Evolutionary conservation across 2,113 vertebrate genomes (phyloP), one percentile per base, ranked within the genome.

Genomic region (Tetraodon nigroviridis): DNA sequence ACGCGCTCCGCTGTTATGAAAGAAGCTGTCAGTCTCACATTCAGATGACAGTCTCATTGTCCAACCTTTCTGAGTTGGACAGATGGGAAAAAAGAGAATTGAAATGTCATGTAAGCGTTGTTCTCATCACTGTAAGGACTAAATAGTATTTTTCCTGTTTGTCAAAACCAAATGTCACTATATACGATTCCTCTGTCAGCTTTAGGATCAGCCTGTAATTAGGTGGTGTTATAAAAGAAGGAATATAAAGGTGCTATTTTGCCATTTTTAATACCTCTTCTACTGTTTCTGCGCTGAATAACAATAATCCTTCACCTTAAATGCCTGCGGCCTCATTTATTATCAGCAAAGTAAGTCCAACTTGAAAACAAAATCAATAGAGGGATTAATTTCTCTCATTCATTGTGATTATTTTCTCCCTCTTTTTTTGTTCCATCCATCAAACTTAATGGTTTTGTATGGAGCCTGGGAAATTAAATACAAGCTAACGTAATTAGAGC

Each of bases 91-190:
- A 52, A 73, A 14, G 17, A 53, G 64, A 67, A 69, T 58, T 62
- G 18, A 73, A 80, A 76, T 78, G 81, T 69, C 81, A 76, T 14
- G 1, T 46, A 55, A 21, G n/a, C 51, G 46, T 0, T 58, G 27
- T 69, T 69, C 63, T 69, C 73, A 76, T 69, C 32, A 37, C 58
- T 61, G 63, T 22, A 1, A 13, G 29, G 59, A 68, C 64, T 55
- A 27, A 27, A 27, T 5, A 27, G 24, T 27, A 27, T 27, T 27
- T 27, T 27, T 6, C 24, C 47, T 75, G 44, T 64, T 70, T 73
- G 75, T 75, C 74, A 75, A 44, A 69, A 68, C 22, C 48, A 80
- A 80, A 75, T 78, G 75, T 75, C 74, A 75, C 42, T 64, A 68
- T 68, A 51, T 11, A 51, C 54, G 14, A 27, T 19, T 13, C 45